Percentiles rank a stretch among this genome's conserved stretches.
phyloP scores from a whole-genome alignment of 2,113 vertebrate species.

The Upupa epops region DNA sequence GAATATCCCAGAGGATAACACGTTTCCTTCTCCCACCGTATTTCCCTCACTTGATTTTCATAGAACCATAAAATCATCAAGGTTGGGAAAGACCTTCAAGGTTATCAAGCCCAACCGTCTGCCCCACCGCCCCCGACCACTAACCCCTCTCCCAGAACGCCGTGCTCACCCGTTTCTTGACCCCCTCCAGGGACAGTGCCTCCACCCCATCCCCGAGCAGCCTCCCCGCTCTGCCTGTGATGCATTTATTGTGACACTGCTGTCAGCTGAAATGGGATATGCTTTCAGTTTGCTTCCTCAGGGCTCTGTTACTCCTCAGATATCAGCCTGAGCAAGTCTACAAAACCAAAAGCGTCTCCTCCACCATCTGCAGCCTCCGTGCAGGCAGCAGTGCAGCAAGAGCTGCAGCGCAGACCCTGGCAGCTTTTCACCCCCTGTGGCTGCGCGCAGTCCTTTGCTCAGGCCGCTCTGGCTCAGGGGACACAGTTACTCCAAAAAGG shows the following conservation, averaged over 20 bases:
- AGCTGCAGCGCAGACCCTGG: background rate
- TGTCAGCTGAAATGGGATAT: background rate
- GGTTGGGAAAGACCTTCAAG: too few species aligned
- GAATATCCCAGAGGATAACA: background rate
- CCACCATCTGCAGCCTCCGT: background rate
- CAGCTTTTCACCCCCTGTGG: background rate
- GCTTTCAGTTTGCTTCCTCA: background rate
- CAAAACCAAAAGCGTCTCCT: background rate
- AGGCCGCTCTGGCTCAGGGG: background rate
- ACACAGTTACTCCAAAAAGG: background rate
- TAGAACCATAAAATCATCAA: too few species aligned
- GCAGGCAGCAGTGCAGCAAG: background rate
- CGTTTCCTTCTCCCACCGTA: background rate
- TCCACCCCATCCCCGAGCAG: too few species aligned
- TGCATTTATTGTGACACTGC: background rate
- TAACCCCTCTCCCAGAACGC: too few species aligned
- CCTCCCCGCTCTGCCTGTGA: too few species aligned
- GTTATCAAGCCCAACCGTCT: too few species aligned
- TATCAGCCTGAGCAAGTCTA: background rate
- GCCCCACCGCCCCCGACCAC: too few species aligned
- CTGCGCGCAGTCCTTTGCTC: accelerated
- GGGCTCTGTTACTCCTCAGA: background rate
- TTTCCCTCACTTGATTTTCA: background rate
- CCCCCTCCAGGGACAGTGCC: too few species aligned
- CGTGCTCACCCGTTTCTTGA: too few species aligned